Evolutionary conservation across 2,888 invertebrate species (phyloP).

Genomic region (Dicranocentrus wangi): DNA sequence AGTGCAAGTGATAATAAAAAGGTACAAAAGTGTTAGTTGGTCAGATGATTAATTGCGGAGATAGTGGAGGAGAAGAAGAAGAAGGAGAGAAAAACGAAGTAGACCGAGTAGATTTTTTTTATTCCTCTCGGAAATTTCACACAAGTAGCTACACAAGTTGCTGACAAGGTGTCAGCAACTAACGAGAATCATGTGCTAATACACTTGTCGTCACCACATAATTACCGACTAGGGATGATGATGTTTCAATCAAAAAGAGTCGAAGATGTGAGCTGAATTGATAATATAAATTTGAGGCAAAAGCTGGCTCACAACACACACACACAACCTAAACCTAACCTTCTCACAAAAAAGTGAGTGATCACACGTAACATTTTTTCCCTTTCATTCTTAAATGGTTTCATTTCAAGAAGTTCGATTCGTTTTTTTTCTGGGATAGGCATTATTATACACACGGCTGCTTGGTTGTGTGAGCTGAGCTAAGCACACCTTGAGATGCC

Average conservation of each 20-base stretch:
- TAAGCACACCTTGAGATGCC: too few species aligned
- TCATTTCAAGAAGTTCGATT: neutral
- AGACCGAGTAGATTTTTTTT: neutral
- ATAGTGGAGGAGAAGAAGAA: neutral
- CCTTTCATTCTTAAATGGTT: neutral
- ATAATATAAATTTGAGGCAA: slow-evolving; percentile 49
- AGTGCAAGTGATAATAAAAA: neutral
- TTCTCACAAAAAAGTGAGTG: neutral
- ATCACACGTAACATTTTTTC: neutral
- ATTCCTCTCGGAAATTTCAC: neutral
- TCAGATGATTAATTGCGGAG: neutral
- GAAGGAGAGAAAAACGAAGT: neutral
- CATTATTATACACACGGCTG: too few species aligned
- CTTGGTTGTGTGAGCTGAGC: too few species aligned
- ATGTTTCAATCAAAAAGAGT: slow-evolving; percentile 70
- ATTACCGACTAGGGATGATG: slow-evolving; percentile 62
- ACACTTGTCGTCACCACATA: slow-evolving; percentile 63
- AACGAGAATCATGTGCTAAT: slow-evolving; percentile 53
- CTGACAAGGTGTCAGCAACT: slow-evolving; percentile 45
- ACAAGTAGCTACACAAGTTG: neutral
- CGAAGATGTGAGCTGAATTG: slow-evolving; percentile 68
- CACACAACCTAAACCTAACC: too few species aligned
- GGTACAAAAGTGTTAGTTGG: neutral
- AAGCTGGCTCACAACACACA: slow-evolving; percentile 1
- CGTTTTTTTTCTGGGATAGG: too few species aligned